Percentiles rank a stretch among this genome's conserved stretches.
Evolutionary conservation across 2,113 vertebrate genomes (phyloP).

Genomic region (Hippocampus barbouri): DNA sequence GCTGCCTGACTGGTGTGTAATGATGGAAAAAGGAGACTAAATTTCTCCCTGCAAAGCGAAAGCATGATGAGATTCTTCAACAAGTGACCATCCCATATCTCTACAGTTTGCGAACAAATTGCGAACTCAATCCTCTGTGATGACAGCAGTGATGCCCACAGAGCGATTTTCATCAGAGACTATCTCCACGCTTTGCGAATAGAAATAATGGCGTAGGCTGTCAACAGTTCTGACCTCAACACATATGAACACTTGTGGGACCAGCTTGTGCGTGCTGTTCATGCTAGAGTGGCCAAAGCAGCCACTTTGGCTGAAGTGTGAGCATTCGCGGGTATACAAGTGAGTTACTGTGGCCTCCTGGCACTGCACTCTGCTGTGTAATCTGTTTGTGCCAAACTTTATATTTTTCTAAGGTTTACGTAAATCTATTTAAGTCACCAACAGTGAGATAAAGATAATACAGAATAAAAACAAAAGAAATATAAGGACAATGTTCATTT

Average conservation of each 20-base stretch:
- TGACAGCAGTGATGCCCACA: neutral
- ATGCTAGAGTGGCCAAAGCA: neutral
- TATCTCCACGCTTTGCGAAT: neutral
- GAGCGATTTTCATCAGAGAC: neutral
- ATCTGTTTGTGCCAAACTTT: no score
- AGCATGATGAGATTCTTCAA: neutral
- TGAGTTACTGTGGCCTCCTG: neutral
- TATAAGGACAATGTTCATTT: no score
- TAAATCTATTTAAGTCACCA: no score
- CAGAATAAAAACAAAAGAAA: no score
- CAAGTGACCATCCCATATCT: neutral
- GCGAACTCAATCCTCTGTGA: neutral
- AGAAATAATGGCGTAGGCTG: neutral
- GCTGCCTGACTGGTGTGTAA: neutral
- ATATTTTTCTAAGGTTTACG: no score
- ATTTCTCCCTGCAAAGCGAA: neutral
- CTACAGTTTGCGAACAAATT: neutral
- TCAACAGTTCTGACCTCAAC: neutral
- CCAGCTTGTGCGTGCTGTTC: slow-evolving; percentile 2
- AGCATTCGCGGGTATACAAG: neutral
- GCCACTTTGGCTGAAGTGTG: neutral
- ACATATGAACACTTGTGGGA: neutral
- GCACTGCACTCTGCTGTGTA: neutral
- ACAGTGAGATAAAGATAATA: no score
- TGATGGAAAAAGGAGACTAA: neutral